phyloP scores from a whole-genome alignment of 2,797 vertebrate genomes.

The Pogonophryne albipinna region DNA sequence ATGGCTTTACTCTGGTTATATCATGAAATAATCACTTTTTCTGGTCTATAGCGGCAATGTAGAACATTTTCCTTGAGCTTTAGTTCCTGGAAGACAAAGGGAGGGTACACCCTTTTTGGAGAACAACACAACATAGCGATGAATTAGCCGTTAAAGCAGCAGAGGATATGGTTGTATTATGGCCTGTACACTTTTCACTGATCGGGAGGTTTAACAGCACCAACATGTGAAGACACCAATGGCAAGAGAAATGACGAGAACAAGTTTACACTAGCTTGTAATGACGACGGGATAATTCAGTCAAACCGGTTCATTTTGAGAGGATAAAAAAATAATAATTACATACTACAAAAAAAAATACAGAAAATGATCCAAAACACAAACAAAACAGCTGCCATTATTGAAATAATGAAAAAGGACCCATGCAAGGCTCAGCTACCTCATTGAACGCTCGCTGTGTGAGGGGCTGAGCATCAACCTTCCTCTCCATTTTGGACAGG shows the following conservation, averaged over 20 bases:
- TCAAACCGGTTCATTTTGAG: constrained; percentile 79
- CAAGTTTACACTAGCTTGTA: constrained; percentile 66
- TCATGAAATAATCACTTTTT: constrained; percentile 23
- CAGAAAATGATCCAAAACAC: constrained; percentile 55
- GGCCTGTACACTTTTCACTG: constrained; percentile 37
- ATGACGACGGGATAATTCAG: constrained; percentile 81
- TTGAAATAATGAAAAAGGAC: constrained; percentile 84
- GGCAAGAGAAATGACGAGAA: constrained; percentile 68
- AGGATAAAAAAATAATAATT: constrained; percentile 61
- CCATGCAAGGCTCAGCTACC: constrained; percentile 72
- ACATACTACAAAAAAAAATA: constrained; percentile 56
- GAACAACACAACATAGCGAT: constrained; percentile 17
- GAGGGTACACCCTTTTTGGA: constrained; percentile 26
- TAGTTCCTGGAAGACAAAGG: constrained; percentile 53
- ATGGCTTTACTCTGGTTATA: constrained; percentile 68
- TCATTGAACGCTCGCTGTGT: constrained; percentile 54
- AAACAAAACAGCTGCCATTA: constrained; percentile 86
- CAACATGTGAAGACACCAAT: constrained; percentile 61
- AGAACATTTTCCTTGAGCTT: constrained; percentile 51
- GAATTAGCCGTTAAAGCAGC: constrained; percentile 7
- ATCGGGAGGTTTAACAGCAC: constrained; percentile 49
- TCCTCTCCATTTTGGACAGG: constrained; percentile 60
- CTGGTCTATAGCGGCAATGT: constrained; percentile 36
- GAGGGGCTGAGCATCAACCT: constrained; percentile 54
- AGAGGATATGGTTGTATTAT: constrained; percentile 35